phyloP scores from a whole-genome alignment of 2,797 vertebrate genomes.

The Sylvilagus floridanus region DNA sequence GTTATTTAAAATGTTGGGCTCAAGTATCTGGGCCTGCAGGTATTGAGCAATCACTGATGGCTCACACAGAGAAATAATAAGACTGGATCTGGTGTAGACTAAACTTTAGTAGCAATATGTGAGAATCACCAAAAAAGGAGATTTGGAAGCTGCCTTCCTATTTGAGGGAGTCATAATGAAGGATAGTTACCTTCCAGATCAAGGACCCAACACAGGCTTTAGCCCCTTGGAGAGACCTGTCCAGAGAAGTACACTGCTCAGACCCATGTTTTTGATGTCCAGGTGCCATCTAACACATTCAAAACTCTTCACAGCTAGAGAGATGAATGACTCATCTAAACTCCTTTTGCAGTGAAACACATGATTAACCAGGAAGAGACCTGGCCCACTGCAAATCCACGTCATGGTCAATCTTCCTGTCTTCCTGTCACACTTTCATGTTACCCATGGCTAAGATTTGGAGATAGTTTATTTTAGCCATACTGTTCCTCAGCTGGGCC shows the following conservation, averaged over 20 bases:
- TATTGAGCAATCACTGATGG: neutral
- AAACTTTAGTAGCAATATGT: neutral
- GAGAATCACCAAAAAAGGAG: neutral
- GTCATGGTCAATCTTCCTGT: neutral
- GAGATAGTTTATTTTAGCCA: neutral
- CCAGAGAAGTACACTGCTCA: neutral
- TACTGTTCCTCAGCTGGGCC: neutral
- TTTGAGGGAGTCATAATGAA: neutral
- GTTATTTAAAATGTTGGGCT: neutral
- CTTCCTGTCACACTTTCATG: neutral
- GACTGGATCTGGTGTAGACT: slow-evolving; percentile 26
- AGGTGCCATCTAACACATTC: neutral
- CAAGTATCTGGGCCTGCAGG: neutral
- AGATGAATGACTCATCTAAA: slow-evolving; percentile 54
- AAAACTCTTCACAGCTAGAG: slow-evolving; percentile 30
- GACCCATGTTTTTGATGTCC: neutral
- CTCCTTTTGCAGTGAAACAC: neutral
- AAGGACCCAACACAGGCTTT: neutral
- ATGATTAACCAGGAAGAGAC: neutral
- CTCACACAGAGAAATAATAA: neutral
- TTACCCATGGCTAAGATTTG: neutral
- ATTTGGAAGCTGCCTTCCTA: neutral
- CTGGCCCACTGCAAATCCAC: neutral
- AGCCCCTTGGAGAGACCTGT: neutral
- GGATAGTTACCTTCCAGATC: neutral